A percentile compares a stretch with the other conserved stretches of the same genome.
These are phyloP conservation scores for Aphelocoma californica DNA, from an alignment of 2,797 vertebrate species.

Conservation along the genomic window DNA sequence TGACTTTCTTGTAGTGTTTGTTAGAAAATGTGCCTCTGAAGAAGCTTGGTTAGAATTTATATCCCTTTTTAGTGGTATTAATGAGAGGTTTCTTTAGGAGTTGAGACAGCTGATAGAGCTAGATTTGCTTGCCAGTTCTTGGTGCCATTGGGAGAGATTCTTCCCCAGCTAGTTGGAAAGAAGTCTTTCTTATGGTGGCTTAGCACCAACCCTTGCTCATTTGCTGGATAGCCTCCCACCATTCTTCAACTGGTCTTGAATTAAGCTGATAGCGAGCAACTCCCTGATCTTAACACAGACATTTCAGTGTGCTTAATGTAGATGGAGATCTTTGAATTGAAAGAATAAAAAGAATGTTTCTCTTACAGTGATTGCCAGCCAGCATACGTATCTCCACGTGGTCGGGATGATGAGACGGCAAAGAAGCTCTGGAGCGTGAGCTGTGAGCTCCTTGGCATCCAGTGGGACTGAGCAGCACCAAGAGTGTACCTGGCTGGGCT, in stretches of 20 bases:
- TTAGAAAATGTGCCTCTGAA: neutral
- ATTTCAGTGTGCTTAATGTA: neutral
- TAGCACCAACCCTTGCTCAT: neutral
- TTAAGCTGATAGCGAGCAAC: neutral
- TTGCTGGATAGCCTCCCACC: neutral
- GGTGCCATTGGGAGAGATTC: neutral
- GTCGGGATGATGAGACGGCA: conserved; percentile 83
- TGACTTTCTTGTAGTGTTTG: neutral
- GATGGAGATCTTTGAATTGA: neutral
- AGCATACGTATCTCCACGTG: conserved; percentile 85
- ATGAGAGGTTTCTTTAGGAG: neutral
- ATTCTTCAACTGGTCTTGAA: neutral
- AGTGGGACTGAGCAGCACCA: conserved; percentile 79
- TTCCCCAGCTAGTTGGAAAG: neutral
- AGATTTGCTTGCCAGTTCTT: neutral
- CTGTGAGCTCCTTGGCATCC: conserved; percentile 88
- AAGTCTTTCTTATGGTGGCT: neutral
- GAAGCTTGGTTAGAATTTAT: neutral
- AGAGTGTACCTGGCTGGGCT: neutral
- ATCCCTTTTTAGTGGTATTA: neutral
- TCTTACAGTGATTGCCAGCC: conserved; percentile 85
- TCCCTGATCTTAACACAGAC: neutral
- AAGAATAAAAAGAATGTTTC: neutral
- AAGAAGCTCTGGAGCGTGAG: conserved; percentile 87
- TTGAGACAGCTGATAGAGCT: neutral